phyloP scores from a whole-genome alignment of 2,113 vertebrate species.

The Psettodes erumei region DNA sequence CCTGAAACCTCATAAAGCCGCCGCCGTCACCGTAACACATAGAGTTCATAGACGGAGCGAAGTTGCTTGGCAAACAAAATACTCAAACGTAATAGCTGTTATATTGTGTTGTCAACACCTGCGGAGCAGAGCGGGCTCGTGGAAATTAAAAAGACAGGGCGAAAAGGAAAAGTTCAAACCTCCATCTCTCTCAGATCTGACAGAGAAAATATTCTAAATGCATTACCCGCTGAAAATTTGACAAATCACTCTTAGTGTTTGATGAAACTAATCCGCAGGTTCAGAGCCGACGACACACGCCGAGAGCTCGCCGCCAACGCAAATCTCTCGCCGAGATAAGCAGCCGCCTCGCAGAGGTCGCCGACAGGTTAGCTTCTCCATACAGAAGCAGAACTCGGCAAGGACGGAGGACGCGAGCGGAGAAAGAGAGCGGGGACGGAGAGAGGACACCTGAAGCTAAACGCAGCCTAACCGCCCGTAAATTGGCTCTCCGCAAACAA shows the following conservation, averaged over 20 bases:
- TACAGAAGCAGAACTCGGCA: slow-evolving; percentile 11
- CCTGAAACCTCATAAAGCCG: slow-evolving; percentile 11
- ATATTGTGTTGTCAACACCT: slow-evolving; percentile 26
- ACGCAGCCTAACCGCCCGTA: slow-evolving; percentile 51
- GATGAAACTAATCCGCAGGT: slow-evolving; percentile 34
- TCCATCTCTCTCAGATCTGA: background rate
- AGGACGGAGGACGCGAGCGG: background rate
- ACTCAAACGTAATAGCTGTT: slow-evolving; percentile 17
- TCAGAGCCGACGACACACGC: background rate
- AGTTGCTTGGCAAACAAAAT: slow-evolving; percentile 26
- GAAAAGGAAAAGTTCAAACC: slow-evolving; percentile 23
- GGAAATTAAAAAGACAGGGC: slow-evolving; percentile 30
- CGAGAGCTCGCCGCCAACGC: background rate
- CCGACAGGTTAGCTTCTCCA: background rate
- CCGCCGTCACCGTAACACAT: no score
- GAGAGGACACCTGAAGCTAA: slow-evolving; percentile 45
- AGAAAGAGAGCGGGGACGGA: background rate
- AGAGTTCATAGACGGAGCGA: background rate
- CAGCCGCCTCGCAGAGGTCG: slow-evolving; percentile 1
- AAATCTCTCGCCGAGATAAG: slow-evolving; percentile 34
- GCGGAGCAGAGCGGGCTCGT: slow-evolving; percentile 9
- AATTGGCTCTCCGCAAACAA: slow-evolving; percentile 50
- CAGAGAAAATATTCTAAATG: background rate
- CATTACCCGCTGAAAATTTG: slow-evolving; percentile 15
- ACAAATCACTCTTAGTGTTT: slow-evolving; percentile 10